A percentile compares a stretch with the other conserved stretches of the same genome.
phyloP scores from a whole-genome alignment of 2,888 invertebrate genomes.

The Drosophila lacicola region DNA sequence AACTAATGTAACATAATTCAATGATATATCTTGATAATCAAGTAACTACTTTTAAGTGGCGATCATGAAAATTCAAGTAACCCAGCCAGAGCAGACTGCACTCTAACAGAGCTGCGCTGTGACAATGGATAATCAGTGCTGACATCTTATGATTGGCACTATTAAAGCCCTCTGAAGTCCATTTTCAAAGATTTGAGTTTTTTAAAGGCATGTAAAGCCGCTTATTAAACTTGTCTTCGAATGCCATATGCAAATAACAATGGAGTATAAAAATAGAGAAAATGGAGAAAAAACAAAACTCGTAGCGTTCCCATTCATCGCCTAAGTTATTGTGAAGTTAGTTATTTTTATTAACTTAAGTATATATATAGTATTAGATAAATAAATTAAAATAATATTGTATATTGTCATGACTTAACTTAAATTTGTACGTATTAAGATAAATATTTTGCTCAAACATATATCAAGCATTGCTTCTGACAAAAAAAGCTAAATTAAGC shows the following conservation, averaged over 20 bases:
- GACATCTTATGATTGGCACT: neutral
- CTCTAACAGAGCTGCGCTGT: constrained; percentile 5
- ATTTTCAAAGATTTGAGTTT: too few relatives aligned
- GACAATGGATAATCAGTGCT: constrained; percentile 12
- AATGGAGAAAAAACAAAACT: neutral
- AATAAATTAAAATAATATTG: too few relatives aligned
- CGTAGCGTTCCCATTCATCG: too few relatives aligned
- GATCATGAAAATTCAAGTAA: neutral
- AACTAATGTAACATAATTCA: constrained; percentile 21
- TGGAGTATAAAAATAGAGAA: neutral
- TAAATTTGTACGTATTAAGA: too few relatives aligned
- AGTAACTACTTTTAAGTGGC: neutral
- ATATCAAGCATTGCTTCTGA: neutral
- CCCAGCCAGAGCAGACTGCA: neutral
- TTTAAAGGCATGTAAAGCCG: too few relatives aligned
- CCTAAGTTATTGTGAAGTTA: too few relatives aligned
- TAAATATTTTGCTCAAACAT: neutral
- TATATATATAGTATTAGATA: too few relatives aligned
- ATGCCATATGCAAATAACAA: neutral
- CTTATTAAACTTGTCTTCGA: too few relatives aligned
- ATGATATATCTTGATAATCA: neutral
- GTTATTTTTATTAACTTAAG: too few relatives aligned
- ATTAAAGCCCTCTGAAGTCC: neutral
- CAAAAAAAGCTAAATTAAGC: neutral
- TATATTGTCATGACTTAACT: too few relatives aligned